Conservation (phyloP, 2,113 vertebrate species). For the Rhegmatorhina hoffmannsi region DNA sequence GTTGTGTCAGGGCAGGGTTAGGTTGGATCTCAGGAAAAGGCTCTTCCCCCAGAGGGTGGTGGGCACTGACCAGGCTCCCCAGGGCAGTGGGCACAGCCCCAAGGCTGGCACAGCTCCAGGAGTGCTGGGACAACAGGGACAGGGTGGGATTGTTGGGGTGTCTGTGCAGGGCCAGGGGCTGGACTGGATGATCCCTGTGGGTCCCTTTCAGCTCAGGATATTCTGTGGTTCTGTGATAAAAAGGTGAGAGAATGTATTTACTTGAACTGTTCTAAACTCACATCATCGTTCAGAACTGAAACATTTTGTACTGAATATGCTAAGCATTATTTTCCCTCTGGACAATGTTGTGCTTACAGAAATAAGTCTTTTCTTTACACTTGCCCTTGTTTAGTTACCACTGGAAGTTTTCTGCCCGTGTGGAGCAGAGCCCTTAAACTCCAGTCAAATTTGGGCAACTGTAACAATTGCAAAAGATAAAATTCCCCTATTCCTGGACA, state of each 20-base stretch:
- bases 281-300: fast-evolving
- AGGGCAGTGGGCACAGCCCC: not conserved
- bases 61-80: not conserved
- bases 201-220: not conserved
- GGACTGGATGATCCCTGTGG: not conserved
- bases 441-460: not conserved
- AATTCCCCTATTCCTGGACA: not conserved
- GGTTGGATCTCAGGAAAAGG: not conserved
- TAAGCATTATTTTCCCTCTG: not conserved
- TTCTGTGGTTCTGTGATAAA: not conserved
- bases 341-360: not conserved
- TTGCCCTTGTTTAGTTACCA: not conserved
- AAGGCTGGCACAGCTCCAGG: not conserved
- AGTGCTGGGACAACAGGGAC: fast-evolving
- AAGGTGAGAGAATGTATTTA: not conserved
- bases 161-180: not conserved
- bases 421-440: not conserved
- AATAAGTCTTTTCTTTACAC: not conserved
- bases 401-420: not conserved
- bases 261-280: not conserved
- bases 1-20: too few relatives aligned
- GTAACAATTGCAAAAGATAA: not conserved
- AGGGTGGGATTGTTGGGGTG: not conserved
- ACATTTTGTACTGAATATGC: not conserved
- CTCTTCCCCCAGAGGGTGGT: not conserved